Base-by-base conservation (phyloP, 2,797 vertebrate species). In the Poeciliopsis infans region DNA sequence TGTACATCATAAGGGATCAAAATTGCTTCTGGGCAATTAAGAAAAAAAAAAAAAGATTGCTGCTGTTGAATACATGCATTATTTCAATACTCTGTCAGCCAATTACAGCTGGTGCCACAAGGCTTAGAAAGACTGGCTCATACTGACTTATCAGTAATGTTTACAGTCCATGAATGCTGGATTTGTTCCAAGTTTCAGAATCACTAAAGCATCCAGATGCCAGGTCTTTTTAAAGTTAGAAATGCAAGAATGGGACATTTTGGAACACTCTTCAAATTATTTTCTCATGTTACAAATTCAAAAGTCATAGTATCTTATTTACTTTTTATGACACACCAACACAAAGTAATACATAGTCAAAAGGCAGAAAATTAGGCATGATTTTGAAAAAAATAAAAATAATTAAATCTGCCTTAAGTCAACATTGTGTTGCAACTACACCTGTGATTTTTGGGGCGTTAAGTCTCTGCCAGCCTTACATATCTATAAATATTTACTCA, bases 1-100 rank as follows among this genome's bases (percentile, higher is more conserved):
- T 46, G 39, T 83, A 72, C 79, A 68, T 64, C 83, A 72, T 76
- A 39, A n/a, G 55, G 45, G 12, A 53, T 74, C 49, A 68, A 75
- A 78, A 18, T 80, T 78, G 53, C 76, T 83, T 20, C 74, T 57
- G 33, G 25, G 74, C 49, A 20, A 8, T 80, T 82, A 5, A 47
- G 23, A 51, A 51, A 20, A 18, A 49, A 6, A 28, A 75, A 74
- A 51, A 74, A 79, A 77, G 1, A 57, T 3, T 57, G 15, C 18
- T 51, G 31, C 31, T 74, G 79, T 66, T 11, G 2, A 41, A 66
- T 28, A 69, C 53, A 64, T 75, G 16, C 18, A 15, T 53, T 47
- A 73, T 46, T 74, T 70, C 25, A 70, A 70, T 70, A 16, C 45
- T 28, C 25, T 16, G 16, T 70, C 25, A 70, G 43, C 41, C 41